phyloP scores from a whole-genome alignment of 2,113 vertebrate genomes.

The Corythoichthys intestinalis region DNA sequence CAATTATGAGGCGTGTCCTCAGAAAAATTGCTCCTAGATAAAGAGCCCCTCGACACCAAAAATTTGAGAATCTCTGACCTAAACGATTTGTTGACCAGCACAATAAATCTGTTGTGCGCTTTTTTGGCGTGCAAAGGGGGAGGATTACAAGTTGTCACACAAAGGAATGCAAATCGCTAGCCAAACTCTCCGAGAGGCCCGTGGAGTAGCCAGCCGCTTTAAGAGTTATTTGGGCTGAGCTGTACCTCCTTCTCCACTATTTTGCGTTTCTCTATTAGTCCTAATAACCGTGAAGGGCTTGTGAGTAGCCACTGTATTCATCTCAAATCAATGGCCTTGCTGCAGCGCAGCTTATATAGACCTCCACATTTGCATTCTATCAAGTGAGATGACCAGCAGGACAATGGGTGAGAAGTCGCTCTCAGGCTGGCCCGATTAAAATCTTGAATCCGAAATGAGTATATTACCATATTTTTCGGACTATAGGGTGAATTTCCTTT shows the following conservation, averaged over 20 bases:
- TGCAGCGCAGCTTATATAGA: slow-evolving; percentile 65
- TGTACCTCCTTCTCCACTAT: slow-evolving; percentile 66
- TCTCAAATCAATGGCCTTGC: slow-evolving; percentile 77
- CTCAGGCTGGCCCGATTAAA: slow-evolving; percentile 62
- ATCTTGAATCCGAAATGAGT: slow-evolving; percentile 63
- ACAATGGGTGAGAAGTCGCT: slow-evolving; percentile 66
- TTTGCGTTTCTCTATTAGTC: slow-evolving; percentile 77
- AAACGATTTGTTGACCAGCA: slow-evolving; percentile 88
- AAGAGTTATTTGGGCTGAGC: slow-evolving; percentile 66
- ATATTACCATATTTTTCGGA: neutral
- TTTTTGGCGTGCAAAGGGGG: slow-evolving; percentile 76
- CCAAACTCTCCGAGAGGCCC: slow-evolving; percentile 75
- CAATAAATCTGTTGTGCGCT: slow-evolving; percentile 85
- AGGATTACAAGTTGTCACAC: slow-evolving; percentile 80
- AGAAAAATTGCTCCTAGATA: neutral
- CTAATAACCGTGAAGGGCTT: slow-evolving; percentile 77
- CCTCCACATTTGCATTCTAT: slow-evolving; percentile 74
- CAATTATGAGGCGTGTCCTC: neutral
- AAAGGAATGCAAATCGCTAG: slow-evolving; percentile 81
- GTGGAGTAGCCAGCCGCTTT: slow-evolving; percentile 71
- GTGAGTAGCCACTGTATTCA: slow-evolving; percentile 80
- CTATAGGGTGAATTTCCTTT: neutral
- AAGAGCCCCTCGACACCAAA: neutral
- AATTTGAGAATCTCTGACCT: slow-evolving; percentile 39
- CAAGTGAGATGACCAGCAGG: slow-evolving; percentile 74